A percentile compares a stretch with the other conserved stretches of the same genome.
These are phyloP conservation scores for Vanacampus margaritifer DNA, from an alignment of 2,113 vertebrate genomes.

Conservation along the genomic window DNA sequence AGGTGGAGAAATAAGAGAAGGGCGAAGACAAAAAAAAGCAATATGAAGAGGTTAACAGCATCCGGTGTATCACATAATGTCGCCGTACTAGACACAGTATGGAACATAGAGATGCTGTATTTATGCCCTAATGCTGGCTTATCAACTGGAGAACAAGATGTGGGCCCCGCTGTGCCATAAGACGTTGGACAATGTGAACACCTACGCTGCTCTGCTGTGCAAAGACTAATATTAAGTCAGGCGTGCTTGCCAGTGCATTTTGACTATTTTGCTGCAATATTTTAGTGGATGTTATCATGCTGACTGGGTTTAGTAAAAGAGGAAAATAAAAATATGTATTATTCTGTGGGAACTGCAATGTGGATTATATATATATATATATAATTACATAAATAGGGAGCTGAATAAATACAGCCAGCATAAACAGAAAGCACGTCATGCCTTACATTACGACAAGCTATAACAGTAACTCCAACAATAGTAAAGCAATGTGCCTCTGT, in stretches of 20 bases:
- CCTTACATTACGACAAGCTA: conserved; percentile 4
- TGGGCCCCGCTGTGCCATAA: conserved; percentile 47
- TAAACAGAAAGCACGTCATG: conserved; percentile 4
- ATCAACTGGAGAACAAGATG: conserved; percentile 37
- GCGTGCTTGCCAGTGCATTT: conserved; percentile 41
- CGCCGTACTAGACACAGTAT: conserved; percentile 1
- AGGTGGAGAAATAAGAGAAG: conserved; percentile 7
- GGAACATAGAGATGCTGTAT: conserved; percentile 1
- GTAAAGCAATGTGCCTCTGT: conserved; percentile 1
- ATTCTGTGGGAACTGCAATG: not conserved
- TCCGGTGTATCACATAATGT: not conserved
- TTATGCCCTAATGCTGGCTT: conserved; percentile 25
- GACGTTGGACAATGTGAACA: conserved; percentile 56
- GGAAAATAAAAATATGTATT: not conserved
- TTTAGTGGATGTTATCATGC: conserved; percentile 36
- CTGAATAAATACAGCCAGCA: not conserved
- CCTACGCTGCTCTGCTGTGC: conserved; percentile 59
- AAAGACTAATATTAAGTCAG: conserved; percentile 66
- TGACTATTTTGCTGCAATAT: conserved; percentile 23
- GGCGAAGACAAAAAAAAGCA: not conserved
- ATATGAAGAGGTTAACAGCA: conserved; percentile 5
- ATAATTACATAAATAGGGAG: not conserved
- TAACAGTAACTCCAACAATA: conserved; percentile 13
- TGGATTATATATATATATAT: not conserved
- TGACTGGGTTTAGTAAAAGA: conserved; percentile 21